These are phyloP conservation scores for Zaprionus ghesquierei DNA, from an alignment of 1,140 invertebrate genomes.

Conservation along the genomic window DNA sequence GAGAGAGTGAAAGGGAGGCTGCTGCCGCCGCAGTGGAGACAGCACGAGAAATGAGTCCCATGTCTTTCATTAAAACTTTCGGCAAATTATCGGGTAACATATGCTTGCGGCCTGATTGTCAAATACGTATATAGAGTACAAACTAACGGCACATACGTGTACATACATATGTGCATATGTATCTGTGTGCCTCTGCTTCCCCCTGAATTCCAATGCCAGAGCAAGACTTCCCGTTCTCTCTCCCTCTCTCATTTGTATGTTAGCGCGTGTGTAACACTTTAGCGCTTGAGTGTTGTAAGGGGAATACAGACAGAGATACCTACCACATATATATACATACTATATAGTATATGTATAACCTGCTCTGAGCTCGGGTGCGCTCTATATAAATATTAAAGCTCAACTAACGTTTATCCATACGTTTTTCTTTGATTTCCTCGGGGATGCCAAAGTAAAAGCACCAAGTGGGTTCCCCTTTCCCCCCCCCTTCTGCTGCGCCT, in stretches of 20 bases:
- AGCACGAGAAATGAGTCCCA: conserved; percentile 80
- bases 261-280: conserved; percentile 63
- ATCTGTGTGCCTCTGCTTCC: not conserved
- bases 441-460: conserved; percentile 41
- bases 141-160: not conserved
- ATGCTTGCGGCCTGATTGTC: conserved; percentile 82
- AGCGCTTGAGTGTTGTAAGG: conserved; percentile 75
- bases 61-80: conserved; percentile 83
- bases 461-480: not conserved
- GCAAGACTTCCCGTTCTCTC: not conserved
- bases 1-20: not conserved
- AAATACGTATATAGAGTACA: conserved; percentile 38
- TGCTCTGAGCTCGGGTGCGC: conserved; percentile 25
- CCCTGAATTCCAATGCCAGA: conserved; percentile 4
- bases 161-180: not conserved
- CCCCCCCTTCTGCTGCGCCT: not conserved
- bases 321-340: not conserved
- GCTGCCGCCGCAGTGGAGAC: conserved; percentile 27
- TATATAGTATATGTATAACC: conserved; percentile 24
- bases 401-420: conserved; percentile 44
- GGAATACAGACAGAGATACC: conserved; percentile 41
- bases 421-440: conserved; percentile 74
- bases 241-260: conserved; percentile 23
- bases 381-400: conserved; percentile 72
- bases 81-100: conserved; percentile 83